Conservation (phyloP, 1,140 invertebrate genomes). For the Drosophila prosaltans region DNA sequence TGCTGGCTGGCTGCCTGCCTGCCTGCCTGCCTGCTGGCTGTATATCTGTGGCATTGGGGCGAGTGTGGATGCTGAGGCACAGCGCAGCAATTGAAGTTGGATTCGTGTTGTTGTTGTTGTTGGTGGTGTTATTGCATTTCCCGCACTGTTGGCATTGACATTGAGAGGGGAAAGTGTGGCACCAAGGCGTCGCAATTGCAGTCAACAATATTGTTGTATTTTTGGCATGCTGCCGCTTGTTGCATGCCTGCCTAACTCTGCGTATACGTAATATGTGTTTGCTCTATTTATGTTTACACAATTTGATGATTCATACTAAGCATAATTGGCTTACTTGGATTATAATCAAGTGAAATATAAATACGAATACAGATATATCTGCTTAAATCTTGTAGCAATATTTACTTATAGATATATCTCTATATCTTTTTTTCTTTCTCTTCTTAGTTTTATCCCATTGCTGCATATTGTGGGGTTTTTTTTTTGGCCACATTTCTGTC, state of each 20-base stretch:
- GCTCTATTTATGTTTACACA: slow-evolving; percentile 45
- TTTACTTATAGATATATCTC: neutral
- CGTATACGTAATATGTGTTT: slow-evolving; percentile 63
- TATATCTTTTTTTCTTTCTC: slow-evolving; percentile 4
- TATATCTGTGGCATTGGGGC: slow-evolving; percentile 74
- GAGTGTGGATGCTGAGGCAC: slow-evolving; percentile 27
- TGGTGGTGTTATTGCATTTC: slow-evolving; percentile 46
- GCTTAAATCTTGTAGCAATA: slow-evolving; percentile 1
- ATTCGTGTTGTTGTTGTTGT: slow-evolving; percentile 35
- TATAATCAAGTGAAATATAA: neutral
- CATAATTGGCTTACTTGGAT: slow-evolving; percentile 35
- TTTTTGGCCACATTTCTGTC: slow-evolving; percentile 49
- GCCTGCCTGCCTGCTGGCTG: slow-evolving; percentile 3
- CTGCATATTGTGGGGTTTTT: neutral
- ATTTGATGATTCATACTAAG: slow-evolving; percentile 39
- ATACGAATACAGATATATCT: neutral
- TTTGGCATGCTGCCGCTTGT: slow-evolving; percentile 54
- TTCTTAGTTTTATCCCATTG: neutral
- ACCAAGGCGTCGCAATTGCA: slow-evolving; percentile 47
- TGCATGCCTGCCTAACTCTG: slow-evolving; percentile 28
- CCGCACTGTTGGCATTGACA: slow-evolving; percentile 67
- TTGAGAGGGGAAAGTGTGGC: slow-evolving; percentile 72
- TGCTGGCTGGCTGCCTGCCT: slow-evolving; percentile 38
- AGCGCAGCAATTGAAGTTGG: slow-evolving; percentile 23
- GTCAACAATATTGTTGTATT: slow-evolving; percentile 48